These are phyloP conservation scores for Sphaerophoria rueppellii DNA, from an alignment of 2,888 invertebrate species.

Conservation along the genomic window DNA sequence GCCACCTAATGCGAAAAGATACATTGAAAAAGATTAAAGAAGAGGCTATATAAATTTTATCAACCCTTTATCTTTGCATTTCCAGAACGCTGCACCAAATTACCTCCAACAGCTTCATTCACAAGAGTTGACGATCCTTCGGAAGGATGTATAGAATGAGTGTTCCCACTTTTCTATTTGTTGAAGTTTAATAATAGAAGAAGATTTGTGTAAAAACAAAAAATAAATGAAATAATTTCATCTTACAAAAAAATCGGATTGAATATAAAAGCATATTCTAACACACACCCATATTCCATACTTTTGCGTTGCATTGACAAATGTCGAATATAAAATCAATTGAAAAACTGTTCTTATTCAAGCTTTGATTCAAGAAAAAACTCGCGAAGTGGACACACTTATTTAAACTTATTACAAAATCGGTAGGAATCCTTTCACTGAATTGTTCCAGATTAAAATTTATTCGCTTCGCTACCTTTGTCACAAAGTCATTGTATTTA, in stretches of 20 bases:
- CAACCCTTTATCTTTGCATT: slow-evolving; percentile 76
- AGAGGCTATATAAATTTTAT: slow-evolving; percentile 56
- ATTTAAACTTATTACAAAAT: slow-evolving; percentile 54
- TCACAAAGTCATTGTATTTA: slow-evolving; percentile 70
- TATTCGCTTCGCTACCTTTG: slow-evolving; percentile 62
- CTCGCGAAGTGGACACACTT: background rate
- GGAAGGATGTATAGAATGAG: background rate
- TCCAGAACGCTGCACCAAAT: slow-evolving; percentile 76
- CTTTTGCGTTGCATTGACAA: too few relatives aligned
- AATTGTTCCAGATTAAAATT: slow-evolving; percentile 70
- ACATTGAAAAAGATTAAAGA: slow-evolving; percentile 36
- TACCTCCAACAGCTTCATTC: slow-evolving; percentile 75
- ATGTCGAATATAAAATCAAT: too few relatives aligned
- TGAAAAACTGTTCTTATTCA: too few relatives aligned
- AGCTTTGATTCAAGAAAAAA: background rate
- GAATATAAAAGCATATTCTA: too few relatives aligned
- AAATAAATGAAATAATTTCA: too few relatives aligned
- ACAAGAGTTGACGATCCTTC: slow-evolving; percentile 61
- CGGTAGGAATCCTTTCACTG: slow-evolving; percentile 61
- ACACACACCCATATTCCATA: too few relatives aligned
- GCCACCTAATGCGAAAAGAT: background rate
- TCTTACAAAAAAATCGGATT: too few relatives aligned
- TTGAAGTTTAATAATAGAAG: too few relatives aligned
- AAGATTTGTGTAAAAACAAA: too few relatives aligned
- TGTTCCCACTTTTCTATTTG: background rate